Conservation (phyloP, 2,797 vertebrate species). For the Epinephelus awoara region DNA sequence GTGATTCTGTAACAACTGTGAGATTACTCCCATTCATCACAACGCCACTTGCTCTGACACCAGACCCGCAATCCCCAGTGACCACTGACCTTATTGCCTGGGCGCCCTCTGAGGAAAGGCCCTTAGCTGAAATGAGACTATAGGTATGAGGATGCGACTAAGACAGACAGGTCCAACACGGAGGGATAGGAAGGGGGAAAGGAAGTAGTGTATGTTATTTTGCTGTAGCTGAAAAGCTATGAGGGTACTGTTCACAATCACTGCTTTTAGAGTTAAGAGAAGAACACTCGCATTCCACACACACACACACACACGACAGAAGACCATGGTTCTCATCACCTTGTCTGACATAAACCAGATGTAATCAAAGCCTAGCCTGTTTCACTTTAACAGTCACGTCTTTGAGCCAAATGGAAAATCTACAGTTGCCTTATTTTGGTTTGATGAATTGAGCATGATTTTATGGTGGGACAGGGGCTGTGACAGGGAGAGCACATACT, state of each 20-base stretch:
- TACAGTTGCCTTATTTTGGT: conserved; percentile 60
- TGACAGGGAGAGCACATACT: conserved; percentile 22
- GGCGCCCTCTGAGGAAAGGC: conserved; percentile 35
- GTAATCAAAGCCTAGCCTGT: conserved; percentile 68
- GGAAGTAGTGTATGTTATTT: conserved; percentile 26
- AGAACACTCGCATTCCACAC: conserved; percentile 53
- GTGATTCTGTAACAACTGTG: conserved; percentile 70
- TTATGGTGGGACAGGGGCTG: conserved; percentile 22
- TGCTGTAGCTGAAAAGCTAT: conserved; percentile 31
- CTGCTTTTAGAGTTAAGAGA: conserved; percentile 47
- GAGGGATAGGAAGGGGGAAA: conserved; percentile 12
- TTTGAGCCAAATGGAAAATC: conserved; percentile 67
- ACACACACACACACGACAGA: conserved; percentile 59
- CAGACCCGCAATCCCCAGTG: conserved; percentile 50
- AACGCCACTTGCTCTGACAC: conserved; percentile 62
- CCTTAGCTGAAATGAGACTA: conserved; percentile 43
- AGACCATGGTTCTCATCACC: conserved; percentile 55
- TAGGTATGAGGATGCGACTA: conserved; percentile 41
- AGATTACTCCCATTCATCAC: conserved; percentile 78
- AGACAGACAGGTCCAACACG: conserved; percentile 27
- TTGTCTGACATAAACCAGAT: conserved; percentile 69
- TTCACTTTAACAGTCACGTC: conserved; percentile 58
- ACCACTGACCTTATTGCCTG: conserved; percentile 67
- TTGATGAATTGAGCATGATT: conserved; percentile 47
- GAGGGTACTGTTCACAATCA: conserved; percentile 37